These are phyloP conservation scores for Diploptera punctata DNA, from an alignment of 2,888 invertebrate genomes.

Conservation along the genomic window DNA sequence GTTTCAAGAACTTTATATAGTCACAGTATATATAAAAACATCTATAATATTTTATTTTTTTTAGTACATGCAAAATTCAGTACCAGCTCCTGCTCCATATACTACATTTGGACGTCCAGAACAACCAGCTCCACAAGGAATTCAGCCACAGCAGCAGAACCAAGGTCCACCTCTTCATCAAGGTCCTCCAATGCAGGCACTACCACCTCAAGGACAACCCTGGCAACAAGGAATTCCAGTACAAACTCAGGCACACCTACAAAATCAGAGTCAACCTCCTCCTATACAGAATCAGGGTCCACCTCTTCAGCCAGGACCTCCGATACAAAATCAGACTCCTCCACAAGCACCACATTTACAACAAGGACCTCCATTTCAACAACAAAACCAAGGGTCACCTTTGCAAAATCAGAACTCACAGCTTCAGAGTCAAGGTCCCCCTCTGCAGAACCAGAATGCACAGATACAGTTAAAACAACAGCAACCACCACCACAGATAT, in stretches of 20 bases:
- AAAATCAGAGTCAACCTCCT: constrained; percentile 29
- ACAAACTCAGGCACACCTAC: constrained; percentile 23
- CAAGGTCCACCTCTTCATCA: constrained; percentile 32
- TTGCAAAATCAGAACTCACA: constrained; percentile 16
- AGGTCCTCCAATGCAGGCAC: neutral
- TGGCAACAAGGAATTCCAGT: constrained; percentile 30
- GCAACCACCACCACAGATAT: constrained; percentile 33
- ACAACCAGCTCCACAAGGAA: constrained; percentile 19
- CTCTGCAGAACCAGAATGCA: constrained; percentile 21
- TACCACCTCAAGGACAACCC: constrained; percentile 27
- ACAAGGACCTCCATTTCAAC: constrained; percentile 2
- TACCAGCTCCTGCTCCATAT: constrained; percentile 30
- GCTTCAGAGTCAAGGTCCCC: constrained; percentile 21
- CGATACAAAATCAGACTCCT: constrained; percentile 12
- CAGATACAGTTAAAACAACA: constrained; percentile 29
- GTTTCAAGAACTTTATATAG: too few relatives aligned
- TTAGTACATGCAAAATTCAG: constrained; percentile 36
- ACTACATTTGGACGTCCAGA: constrained; percentile 33
- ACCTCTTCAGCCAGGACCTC: constrained; percentile 19
- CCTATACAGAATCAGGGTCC: constrained; percentile 13
- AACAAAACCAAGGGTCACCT: constrained; percentile 26
- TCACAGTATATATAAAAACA: too few relatives aligned
- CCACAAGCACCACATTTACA: constrained; percentile 25
- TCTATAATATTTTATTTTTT: neutral
- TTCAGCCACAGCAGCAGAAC: constrained; percentile 21